Base-by-base conservation (phyloP, 2,888 invertebrate species). In the Aphodius granarius region DNA sequence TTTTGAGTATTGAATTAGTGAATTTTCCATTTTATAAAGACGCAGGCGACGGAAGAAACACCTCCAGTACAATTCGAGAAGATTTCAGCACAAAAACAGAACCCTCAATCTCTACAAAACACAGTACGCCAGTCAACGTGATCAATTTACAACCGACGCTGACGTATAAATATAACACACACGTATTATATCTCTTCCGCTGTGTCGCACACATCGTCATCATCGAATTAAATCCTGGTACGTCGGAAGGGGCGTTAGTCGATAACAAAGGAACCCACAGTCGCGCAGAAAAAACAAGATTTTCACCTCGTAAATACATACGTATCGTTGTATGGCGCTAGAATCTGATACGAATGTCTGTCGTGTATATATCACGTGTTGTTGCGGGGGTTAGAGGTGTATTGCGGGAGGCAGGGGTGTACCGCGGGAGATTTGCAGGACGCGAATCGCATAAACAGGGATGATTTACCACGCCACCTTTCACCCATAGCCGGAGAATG, bases 381-480 rank as follows among this genome's bases (percentile, higher is more conserved):
- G 43, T 0, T 43, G 43, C n/a, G 1, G 4, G 43, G 43, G 43
- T 43, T 9, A 43, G 3, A 43, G 43, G 43, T n/a, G n/a, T n/a
- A n/a, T n/a, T n/a, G n/a, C n/a, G n/a, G n/a, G n/a, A n/a, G n/a
- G n/a, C n/a, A n/a, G n/a, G n/a, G n/a, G n/a, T n/a, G n/a, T n/a
- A n/a, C n/a, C n/a, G n/a, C n/a, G 68, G 21, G 21, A 20, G 68
- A n/a, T n/a, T n/a, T n/a, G n/a, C n/a, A n/a, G 21, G 68, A 68
- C 68, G 68, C 21, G 22, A 68, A 20, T 68, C n/a, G 68, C 22
- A 68, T 68, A 68, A 68, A 68, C 68, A 68, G 68, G 21, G 68
- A 68, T 68, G 68, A 68, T 68, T 20, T 68, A 68, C 68, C 68
- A 21, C 22, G 9, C 68, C 20, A 68, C 68, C 68, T 68, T 68